Base-by-base conservation (phyloP, 2,888 invertebrate species). In the Polymixis lichenea region DNA sequence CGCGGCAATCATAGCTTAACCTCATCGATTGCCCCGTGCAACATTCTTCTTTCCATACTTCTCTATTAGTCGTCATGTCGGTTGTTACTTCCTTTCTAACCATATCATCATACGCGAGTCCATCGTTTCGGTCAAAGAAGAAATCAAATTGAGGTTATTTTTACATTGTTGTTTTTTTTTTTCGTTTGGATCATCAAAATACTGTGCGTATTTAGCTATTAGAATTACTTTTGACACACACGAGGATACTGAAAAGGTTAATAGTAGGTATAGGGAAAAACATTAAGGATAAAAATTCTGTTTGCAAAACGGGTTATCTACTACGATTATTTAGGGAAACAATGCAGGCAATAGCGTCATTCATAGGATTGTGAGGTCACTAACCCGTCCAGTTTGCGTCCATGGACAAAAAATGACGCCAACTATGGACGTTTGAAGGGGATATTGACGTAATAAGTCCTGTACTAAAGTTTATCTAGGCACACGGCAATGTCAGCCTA, bases 381-480 rank as follows among this genome's bases (percentile, higher is more conserved):
- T 46, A 22, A 58, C 17, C 32, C 22, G 51, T 11, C 8, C 17
- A 58, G n/a, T 28, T 77, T 78, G n/a, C 78, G 78, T 78, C 71
- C 53, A 15, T 71, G 5, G 22, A 7, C 17, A 15, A 22, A 25
- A n/a, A n/a, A 49, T 78, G 72, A 78, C 78, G 53, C 43, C 65
- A 61, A 51, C n/a, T 13, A 53, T 55, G n/a, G 46, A 78, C 46
- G 64, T 78, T 38, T n/a, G 53, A 25, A 72, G 22, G 32, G 4
- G 8, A 53, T 5, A 64, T 78, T 70, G 70, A 78, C 77, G 77
- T 55, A 77, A 68, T 62, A 38, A 19, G 13, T 67, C 2, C 15
- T 53, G 43, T n/a, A 32, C n/a, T 25, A 51, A 46, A 60, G 51
- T 28, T 32, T 64, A 58, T 65, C 64, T 25, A 62, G 38, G 25